Evolutionary conservation across 1,140 invertebrate genomes (phyloP).

Genomic region (Diachasma alloeum): DNA sequence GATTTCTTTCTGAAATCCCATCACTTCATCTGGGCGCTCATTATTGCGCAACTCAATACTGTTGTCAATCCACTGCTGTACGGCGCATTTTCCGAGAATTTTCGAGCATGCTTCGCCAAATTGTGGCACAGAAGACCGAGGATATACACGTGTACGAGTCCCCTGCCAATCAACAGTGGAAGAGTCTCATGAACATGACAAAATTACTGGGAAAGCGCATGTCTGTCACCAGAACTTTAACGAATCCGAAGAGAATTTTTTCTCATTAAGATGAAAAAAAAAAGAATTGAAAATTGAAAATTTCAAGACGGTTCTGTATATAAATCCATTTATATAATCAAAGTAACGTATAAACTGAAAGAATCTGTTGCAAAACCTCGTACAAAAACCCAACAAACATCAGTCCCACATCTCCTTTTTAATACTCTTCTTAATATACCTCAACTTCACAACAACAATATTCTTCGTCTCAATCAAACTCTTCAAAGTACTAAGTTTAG

Average conservation of each 20-base stretch:
- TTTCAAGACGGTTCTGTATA: not conserved
- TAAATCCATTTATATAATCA: no score
- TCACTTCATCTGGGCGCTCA: constrained; percentile 68
- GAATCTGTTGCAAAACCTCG: not conserved
- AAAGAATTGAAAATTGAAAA: not conserved
- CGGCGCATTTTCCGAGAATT: constrained; percentile 80
- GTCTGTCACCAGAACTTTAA: no score
- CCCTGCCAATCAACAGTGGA: not conserved
- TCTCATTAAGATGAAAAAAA: not conserved
- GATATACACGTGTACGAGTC: not conserved
- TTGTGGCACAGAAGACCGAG: constrained; percentile 47
- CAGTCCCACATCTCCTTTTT: constrained; percentile 36
- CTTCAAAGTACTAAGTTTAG: constrained; percentile 41
- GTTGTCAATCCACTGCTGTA: constrained; percentile 83
- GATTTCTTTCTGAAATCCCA: constrained; percentile 66
- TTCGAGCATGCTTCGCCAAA: constrained; percentile 68
- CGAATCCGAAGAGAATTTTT: no score
- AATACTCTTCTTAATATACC: constrained; percentile 45
- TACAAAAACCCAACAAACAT: not conserved
- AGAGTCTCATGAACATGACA: not conserved
- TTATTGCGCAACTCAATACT: constrained; percentile 74
- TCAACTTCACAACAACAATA: constrained; percentile 44
- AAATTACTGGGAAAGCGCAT: no score
- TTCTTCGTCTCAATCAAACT: constrained; percentile 36
- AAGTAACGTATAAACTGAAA: not conserved